Evolutionary conservation across 2,113 vertebrate genomes (phyloP).

Genomic region (Lagenorhynchus albirostris): DNA sequence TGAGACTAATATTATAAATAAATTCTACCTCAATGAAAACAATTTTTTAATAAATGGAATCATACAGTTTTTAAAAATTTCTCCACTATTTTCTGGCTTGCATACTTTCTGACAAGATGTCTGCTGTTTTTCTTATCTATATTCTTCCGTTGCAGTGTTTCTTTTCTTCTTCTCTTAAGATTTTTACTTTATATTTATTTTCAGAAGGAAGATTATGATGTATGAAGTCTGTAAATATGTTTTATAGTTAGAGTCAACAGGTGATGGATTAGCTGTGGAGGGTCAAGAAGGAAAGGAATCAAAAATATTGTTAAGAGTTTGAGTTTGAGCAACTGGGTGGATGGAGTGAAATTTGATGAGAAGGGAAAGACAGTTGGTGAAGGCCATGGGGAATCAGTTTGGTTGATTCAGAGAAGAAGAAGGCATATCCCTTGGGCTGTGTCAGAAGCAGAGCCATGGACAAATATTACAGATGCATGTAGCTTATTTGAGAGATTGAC

Average conservation of each 20-base stretch:
- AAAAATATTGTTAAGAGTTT: not conserved
- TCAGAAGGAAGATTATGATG: not conserved
- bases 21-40: not conserved
- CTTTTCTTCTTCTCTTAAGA: not conserved
- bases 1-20: not conserved
- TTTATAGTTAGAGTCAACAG: not conserved
- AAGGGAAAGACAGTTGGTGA: not conserved
- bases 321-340: not conserved
- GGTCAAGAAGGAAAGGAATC: not conserved
- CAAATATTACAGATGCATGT: not conserved
- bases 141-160: not conserved
- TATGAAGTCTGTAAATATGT: not conserved
- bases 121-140: not conserved
- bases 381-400: not conserved
- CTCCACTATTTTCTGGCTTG: not conserved
- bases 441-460: not conserved
- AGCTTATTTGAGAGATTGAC: not conserved
- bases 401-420: not conserved
- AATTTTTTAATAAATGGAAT: not conserved
- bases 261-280: not conserved
- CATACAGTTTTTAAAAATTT: not conserved
- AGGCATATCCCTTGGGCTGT: not conserved
- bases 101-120: not conserved
- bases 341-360: not conserved
- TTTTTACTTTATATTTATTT: not conserved